Conservation (phyloP, 2,113 vertebrate genomes). For the Bostrychus sinensis region DNA sequence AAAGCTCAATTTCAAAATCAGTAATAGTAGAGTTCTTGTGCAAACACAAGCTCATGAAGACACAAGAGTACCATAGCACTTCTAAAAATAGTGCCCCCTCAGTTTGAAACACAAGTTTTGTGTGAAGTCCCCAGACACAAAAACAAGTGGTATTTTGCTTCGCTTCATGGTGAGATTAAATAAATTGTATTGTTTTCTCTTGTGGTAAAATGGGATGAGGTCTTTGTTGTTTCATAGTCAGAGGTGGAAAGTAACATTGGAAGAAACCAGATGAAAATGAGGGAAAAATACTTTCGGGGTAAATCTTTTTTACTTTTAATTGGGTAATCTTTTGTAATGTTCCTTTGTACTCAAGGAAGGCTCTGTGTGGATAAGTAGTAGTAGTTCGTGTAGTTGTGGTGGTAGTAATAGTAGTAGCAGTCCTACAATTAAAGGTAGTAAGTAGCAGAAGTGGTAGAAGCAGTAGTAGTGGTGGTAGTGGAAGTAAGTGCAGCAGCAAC, state of each 20-base stretch:
- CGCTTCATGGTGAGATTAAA: slow-evolving; percentile 18
- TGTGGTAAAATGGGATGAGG: slow-evolving; percentile 8
- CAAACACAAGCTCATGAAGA: slow-evolving; percentile 13
- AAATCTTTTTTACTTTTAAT: too few relatives aligned
- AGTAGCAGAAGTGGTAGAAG: too few relatives aligned
- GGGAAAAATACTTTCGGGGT: too few relatives aligned
- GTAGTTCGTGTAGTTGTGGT: too few relatives aligned
- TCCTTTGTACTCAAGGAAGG: too few relatives aligned
- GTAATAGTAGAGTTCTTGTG: not conserved
- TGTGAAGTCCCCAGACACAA: slow-evolving; percentile 12
- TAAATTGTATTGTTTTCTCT: slow-evolving; percentile 9
- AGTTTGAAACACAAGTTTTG: slow-evolving; percentile 20
- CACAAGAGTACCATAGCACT: slow-evolving; percentile 42
- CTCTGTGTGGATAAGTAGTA: too few relatives aligned
- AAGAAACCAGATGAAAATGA: too few relatives aligned
- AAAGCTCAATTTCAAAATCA: not conserved
- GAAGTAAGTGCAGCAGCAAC: too few relatives aligned
- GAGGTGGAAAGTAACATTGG: not conserved
- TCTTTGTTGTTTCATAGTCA: not conserved
- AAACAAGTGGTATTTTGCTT: slow-evolving; percentile 32
- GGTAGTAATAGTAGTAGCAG: too few relatives aligned
- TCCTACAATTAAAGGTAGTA: too few relatives aligned
- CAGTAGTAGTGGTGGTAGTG: too few relatives aligned
- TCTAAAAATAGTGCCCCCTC: slow-evolving; percentile 48
- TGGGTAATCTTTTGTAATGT: too few relatives aligned